Conservation (phyloP, 2,113 vertebrate genomes). For the Copsychus sechellarum region DNA sequence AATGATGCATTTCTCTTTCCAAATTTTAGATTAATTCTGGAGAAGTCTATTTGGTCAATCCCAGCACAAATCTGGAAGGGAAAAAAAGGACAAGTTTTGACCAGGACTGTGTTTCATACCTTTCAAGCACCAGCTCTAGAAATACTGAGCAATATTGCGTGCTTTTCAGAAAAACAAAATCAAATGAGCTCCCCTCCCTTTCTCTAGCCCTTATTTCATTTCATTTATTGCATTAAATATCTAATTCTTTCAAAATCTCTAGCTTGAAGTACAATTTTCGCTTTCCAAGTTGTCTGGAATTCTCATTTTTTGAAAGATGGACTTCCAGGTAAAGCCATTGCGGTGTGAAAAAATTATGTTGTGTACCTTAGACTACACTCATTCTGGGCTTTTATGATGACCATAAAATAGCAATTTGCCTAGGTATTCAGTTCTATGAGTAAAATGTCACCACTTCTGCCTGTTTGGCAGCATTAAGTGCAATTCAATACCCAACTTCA, state of each 20-base stretch:
- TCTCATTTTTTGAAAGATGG: neutral
- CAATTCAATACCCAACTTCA: neutral
- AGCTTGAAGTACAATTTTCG: neutral
- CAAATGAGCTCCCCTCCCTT: neutral
- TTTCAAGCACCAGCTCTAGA: neutral
- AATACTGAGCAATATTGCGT: fast-evolving
- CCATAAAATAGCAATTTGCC: neutral
- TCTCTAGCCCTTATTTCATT: neutral
- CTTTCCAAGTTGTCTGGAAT: neutral
- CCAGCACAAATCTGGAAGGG: neutral
- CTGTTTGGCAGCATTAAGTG: neutral
- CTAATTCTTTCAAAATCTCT: neutral
- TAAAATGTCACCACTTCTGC: neutral
- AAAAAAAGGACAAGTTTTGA: neutral
- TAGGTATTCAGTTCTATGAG: neutral
- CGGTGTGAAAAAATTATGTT: neutral
- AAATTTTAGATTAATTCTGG: neutral
- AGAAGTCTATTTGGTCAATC: neutral
- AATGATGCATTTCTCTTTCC: neutral
- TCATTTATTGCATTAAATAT: neutral
- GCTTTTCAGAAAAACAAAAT: neutral
- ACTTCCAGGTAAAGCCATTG: neutral
- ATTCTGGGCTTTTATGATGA: neutral
- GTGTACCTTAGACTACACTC: neutral
- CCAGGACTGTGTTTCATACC: neutral